Conservation (phyloP, 1,140 invertebrate genomes). For the Papilio polyxenes region DNA sequence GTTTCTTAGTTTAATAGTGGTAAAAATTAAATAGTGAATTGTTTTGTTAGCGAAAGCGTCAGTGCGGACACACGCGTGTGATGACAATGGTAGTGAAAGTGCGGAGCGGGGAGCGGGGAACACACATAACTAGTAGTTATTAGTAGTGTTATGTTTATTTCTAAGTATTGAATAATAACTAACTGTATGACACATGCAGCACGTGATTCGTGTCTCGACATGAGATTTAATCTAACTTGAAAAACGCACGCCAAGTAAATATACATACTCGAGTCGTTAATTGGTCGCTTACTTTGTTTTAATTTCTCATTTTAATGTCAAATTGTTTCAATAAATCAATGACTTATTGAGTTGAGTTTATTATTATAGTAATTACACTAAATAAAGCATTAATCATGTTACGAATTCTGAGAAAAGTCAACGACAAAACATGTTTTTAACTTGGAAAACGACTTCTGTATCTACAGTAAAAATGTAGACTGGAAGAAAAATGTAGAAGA, state of each 20-base stretch:
- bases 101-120: conserved; percentile 38
- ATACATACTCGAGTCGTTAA: background rate
- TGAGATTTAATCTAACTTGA: conserved; percentile 41
- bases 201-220: background rate
- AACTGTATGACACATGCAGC: conserved; percentile 37
- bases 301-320: too few species aligned
- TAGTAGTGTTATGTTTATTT: conserved; percentile 7
- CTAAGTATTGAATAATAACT: conserved; percentile 42
- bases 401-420: too few species aligned
- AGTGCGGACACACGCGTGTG: conserved; percentile 40
- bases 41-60: conserved; percentile 59
- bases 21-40: conserved; percentile 54
- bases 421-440: too few species aligned
- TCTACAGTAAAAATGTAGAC: too few species aligned
- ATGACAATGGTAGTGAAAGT: conserved; percentile 60
- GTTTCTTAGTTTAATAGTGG: conserved; percentile 47
- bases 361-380: too few species aligned
- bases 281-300: too few species aligned
- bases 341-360: too few species aligned
- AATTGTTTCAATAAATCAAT: too few species aligned
- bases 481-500: too few species aligned
- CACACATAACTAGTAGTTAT: conserved; percentile 47
- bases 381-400: too few species aligned
- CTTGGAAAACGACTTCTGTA: too few species aligned
- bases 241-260: background rate